phyloP scores from a whole-genome alignment of 2,113 vertebrate species.

The Bungarus multicinctus region DNA sequence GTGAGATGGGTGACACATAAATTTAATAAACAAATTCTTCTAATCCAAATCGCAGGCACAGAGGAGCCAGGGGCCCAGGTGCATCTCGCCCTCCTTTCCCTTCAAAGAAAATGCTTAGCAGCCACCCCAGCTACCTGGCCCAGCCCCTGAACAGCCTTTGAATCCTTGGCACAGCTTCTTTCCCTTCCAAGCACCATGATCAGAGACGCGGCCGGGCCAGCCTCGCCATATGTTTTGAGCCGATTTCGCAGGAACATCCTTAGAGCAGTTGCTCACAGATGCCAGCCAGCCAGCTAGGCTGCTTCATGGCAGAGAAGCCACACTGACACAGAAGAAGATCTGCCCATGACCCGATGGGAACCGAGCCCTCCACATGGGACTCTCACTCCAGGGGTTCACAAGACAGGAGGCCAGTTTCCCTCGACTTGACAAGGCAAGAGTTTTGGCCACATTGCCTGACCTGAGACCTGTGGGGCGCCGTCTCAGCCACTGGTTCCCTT shows the following conservation, averaged over 20 bases:
- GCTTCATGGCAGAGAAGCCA: not conserved
- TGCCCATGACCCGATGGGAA: not conserved
- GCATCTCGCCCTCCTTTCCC: not conserved
- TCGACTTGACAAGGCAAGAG: not conserved
- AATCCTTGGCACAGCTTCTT: not conserved
- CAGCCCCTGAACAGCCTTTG: not conserved
- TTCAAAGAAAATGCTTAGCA: not conserved
- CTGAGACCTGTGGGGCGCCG: not conserved
- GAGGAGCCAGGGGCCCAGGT: not conserved
- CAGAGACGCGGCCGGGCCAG: not conserved
- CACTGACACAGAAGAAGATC: not conserved
- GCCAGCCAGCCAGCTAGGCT: not conserved
- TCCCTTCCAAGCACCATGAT: not conserved
- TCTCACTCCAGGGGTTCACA: not conserved
- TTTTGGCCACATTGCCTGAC: not conserved
- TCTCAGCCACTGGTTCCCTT: not conserved
- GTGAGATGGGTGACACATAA: not conserved
- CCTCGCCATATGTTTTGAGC: not conserved
- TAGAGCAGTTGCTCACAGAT: not conserved
- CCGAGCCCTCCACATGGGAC: accelerated
- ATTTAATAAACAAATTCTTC: not conserved
- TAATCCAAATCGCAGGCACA: not conserved
- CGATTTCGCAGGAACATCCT: not conserved
- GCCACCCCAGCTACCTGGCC: not conserved
- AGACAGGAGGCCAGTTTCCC: not conserved